Conservation (phyloP, 2,113 vertebrate genomes). For the Pithys albifrons region DNA sequence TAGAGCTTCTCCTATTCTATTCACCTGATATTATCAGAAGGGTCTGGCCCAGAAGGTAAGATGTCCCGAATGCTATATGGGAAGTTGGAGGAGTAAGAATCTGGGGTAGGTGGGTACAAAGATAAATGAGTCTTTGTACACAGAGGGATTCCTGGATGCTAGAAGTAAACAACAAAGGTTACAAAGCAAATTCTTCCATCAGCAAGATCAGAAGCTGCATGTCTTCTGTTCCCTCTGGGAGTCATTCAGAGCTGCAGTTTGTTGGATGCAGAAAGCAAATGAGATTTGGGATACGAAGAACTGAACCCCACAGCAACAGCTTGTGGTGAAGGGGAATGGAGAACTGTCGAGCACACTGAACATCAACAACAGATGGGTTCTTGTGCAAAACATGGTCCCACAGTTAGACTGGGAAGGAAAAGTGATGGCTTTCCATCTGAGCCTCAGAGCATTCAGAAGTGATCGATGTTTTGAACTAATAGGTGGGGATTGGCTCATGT, state of each 20-base stretch:
- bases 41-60: neutral
- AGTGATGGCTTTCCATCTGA: constrained; percentile 26
- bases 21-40: constrained; percentile 34
- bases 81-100: neutral
- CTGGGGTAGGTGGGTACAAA: neutral
- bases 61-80: neutral
- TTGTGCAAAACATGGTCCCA: constrained; percentile 53
- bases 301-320: constrained; percentile 60
- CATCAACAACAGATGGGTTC: constrained; percentile 71
- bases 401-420: neutral
- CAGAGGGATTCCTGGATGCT: neutral
- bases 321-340: constrained; percentile 59
- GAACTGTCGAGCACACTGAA: constrained; percentile 50
- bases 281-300: constrained; percentile 46
- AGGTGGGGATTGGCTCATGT: neutral
- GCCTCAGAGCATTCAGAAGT: neutral
- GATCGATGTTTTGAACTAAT: neutral
- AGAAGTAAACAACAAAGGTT: neutral
- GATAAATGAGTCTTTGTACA: constrained; percentile 4
- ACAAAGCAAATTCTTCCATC: constrained; percentile 12
- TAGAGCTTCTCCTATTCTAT: neutral
- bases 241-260: constrained; percentile 31
- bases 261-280: constrained; percentile 46
- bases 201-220: neutral
- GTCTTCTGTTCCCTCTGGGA: constrained; percentile 34